Conservation (phyloP, 1,140 invertebrate species). For the Phthorimaea operculella region DNA sequence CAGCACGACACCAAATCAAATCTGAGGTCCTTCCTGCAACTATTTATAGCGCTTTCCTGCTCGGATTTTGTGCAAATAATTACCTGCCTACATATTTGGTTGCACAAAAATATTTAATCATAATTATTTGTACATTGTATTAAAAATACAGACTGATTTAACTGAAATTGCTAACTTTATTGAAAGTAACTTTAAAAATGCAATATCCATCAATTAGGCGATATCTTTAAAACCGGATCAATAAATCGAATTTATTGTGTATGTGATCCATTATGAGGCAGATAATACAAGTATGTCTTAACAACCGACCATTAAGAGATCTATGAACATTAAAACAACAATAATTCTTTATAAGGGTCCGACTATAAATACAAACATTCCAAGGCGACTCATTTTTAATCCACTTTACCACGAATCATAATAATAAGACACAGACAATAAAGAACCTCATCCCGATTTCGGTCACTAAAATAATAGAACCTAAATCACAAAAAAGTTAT, state of each 20-base stretch:
- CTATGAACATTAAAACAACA: conserved; percentile 13
- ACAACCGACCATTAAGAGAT: conserved; percentile 4
- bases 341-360: conserved; percentile 10
- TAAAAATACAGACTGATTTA: too few relatives aligned
- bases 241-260: conserved; percentile 1
- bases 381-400: neutral
- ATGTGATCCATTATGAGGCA: neutral
- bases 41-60: too few relatives aligned
- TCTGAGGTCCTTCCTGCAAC: too few relatives aligned
- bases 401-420: conserved; percentile 21
- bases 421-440: conserved; percentile 19
- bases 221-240: neutral
- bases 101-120: too few relatives aligned
- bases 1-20: too few relatives aligned
- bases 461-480: conserved; percentile 35
- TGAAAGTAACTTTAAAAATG: neutral
- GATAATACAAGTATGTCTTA: conserved; percentile 1
- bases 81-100: too few relatives aligned
- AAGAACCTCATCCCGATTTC: conserved; percentile 13
- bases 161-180: neutral
- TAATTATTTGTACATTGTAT: too few relatives aligned
- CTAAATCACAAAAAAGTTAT: conserved; percentile 41
- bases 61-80: too few relatives aligned
- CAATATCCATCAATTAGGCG: neutral
- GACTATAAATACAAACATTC: conserved; percentile 17